phyloP scores from a whole-genome alignment of 2,797 vertebrate species.

The Acridotheres tristis region DNA sequence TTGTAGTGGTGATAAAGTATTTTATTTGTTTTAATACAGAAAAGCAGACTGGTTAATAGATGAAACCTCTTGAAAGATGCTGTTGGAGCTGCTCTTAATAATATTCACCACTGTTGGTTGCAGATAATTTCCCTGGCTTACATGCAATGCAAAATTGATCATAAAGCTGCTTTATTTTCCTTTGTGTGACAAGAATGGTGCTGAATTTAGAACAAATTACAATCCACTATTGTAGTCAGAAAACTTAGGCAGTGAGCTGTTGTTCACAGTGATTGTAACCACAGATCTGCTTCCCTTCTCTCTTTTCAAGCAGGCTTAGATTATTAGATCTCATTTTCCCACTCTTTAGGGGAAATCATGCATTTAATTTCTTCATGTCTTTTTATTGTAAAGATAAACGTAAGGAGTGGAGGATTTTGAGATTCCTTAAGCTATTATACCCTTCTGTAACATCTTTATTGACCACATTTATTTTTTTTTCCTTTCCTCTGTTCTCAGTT shows the following conservation, averaged over 20 bases:
- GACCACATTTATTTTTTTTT: neutral
- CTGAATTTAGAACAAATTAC: slow-evolving; percentile 6
- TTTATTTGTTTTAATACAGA: neutral
- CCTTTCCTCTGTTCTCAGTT: slow-evolving; percentile 76
- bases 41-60: neutral
- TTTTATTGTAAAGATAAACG: neutral
- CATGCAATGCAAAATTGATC: neutral
- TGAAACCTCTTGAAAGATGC: neutral
- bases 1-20: neutral
- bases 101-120: neutral
- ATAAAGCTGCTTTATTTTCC: neutral
- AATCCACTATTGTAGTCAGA: neutral
- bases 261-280: neutral
- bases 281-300: neutral
- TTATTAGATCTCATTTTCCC: neutral
- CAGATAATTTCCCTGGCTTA: neutral
- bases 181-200: neutral
- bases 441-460: neutral
- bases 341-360: neutral
- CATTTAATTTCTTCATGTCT: neutral
- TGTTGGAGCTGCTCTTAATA: neutral
- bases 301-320: neutral
- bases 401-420: neutral
- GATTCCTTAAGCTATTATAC: neutral
- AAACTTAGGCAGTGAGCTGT: neutral